Percentiles rank a stretch among this genome's conserved stretches.
These are phyloP conservation scores for Ophioninae sp. DNA, from an alignment of 2,888 invertebrate species.

Conservation along the genomic window DNA sequence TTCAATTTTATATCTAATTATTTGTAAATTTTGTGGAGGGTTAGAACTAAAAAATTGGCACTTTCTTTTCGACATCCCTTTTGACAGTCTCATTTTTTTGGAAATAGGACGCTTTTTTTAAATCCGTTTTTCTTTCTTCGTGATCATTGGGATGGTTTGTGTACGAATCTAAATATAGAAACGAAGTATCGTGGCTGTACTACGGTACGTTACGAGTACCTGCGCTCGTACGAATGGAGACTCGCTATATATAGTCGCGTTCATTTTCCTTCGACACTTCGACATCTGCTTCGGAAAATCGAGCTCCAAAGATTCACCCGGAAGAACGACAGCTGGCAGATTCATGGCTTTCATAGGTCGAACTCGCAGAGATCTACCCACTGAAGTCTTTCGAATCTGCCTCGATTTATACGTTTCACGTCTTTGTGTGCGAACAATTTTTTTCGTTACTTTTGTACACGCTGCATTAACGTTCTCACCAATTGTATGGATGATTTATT, in stretches of 20 bases:
- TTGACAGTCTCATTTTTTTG: background rate
- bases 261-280: slow-evolving; percentile 30
- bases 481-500: background rate
- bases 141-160: background rate
- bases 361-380: background rate
- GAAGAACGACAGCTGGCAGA: slow-evolving; percentile 51
- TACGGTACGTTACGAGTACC: slow-evolving; percentile 15
- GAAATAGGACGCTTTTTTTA: background rate
- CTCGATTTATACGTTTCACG: background rate
- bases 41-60: background rate
- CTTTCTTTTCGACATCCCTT: background rate
- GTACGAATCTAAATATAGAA: background rate
- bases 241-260: slow-evolving; percentile 22
- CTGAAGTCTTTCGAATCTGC: background rate
- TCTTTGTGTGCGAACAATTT: background rate
- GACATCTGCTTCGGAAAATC: slow-evolving; percentile 58
- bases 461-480: background rate
- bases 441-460: background rate
- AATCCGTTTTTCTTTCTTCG: background rate
- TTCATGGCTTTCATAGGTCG: slow-evolving; percentile 12
- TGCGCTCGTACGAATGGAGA: slow-evolving; percentile 31
- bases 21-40: background rate
- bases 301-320: slow-evolving; percentile 17
- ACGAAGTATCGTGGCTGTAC: background rate
- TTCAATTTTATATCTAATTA: background rate